Evolutionary conservation across 2,113 vertebrate genomes (phyloP).

Genomic region (Carassius carassius): DNA sequence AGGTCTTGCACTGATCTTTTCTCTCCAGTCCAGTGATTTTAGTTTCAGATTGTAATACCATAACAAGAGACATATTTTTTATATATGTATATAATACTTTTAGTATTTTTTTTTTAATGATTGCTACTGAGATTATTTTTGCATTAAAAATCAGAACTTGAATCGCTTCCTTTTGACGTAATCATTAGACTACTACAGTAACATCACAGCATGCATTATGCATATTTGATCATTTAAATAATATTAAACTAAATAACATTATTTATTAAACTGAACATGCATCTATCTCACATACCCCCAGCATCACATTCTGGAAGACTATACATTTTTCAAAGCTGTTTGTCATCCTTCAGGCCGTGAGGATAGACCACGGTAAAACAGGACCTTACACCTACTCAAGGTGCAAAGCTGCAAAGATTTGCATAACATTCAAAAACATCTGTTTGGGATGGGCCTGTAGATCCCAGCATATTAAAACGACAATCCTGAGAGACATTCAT

Average conservation of each 20-base stretch:
- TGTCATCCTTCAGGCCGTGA: neutral
- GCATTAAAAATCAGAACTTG: neutral
- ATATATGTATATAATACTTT: neutral
- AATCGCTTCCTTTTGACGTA: neutral
- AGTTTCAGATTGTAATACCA: neutral
- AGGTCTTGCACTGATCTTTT: conserved; percentile 63
- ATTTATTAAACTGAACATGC: neutral
- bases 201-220: neutral
- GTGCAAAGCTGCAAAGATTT: neutral
- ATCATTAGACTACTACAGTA: neutral
- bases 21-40: conserved; percentile 43
- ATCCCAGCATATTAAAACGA: neutral
- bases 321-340: neutral
- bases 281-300: neutral
- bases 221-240: neutral
- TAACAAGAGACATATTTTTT: neutral
- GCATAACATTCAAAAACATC: conserved; percentile 20
- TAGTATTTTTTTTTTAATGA: neutral
- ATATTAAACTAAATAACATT: neutral
- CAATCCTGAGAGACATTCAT: neutral
- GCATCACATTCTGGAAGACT: neutral
- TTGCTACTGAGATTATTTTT: neutral
- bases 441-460: neutral
- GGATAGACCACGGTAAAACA: neutral
- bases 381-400: conserved; percentile 13